Base-by-base conservation (phyloP, 64 coral and sea anemone genomes). In the Stichodactyla mertensii region DNA sequence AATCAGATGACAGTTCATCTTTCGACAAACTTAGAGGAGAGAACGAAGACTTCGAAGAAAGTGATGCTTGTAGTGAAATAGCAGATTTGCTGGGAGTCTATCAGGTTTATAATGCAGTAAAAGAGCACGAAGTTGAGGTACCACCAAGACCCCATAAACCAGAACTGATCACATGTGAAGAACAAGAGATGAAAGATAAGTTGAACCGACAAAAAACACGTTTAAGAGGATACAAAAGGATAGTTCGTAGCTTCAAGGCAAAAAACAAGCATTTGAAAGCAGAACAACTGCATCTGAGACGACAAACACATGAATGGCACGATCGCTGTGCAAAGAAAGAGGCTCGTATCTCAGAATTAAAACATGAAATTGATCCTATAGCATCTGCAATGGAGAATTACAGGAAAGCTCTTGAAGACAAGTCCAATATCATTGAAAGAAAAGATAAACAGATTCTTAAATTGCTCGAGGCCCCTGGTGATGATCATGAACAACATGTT, bases 101-200 rank as follows among this genome's bases (percentile, higher is more conserved):
- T 64, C 83, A 64, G 51, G 55, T 52, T 57, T 85, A 61, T 22
- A 85, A 64, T 18, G 53, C 56, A 14, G 14, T 13, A 16, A 81
- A 81, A n/a, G 56, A 85, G 24, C 27, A 60, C 12, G 83, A 84
- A 7, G 16, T 61, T 64, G 36, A 55, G 4, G 2, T 28, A 55
- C 78, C 19, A 1, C 10, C 78, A 16, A 56, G 83, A 64, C 83
- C 83, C 1, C 83, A 85, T 12, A 56, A 55, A 4, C 83, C 83
- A 55, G 83, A 85, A 64, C 57, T 55, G 6, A 61, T 85, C 55
- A 85, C 83, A 7, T 85, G 61, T 55, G 83, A 85, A 64, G 83
- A 85, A 64, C 60, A 55, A 62, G 83, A 36, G 9, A 18, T 45
- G 24, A 56, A 9, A 60, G 60, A 85, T 51, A 24, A 85, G 16